Base-by-base conservation (phyloP, 2,888 invertebrate species). In the Miltochrista miniata region DNA sequence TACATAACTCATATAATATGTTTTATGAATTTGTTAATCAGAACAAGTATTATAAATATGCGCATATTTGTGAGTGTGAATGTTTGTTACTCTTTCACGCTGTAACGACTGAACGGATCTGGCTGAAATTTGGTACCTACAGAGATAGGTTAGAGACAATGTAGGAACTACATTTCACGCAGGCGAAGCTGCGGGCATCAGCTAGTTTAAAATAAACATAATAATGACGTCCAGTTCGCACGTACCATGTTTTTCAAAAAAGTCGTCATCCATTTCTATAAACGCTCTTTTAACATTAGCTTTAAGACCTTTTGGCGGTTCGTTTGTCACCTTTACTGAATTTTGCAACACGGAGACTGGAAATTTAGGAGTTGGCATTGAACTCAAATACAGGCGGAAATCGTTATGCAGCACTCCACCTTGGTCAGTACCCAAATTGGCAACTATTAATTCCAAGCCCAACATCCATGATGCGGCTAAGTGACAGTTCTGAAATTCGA, bases 391-490 rank as follows among this genome's bases (percentile, higher is more conserved):
- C 0, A 98, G 87, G 24, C 98, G 93, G 80, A 98, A 98, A 7
- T 95, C 94, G 0, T 89, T 73, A 74, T 97, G 93, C 0, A 95
- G 93, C 49, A 92, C 92, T 2, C 92, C 93, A 1, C 92, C 93
- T 0, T 93, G 88, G 29, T 96, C 95, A 57, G 95, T 93, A 0
- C 93, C 91, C 44, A 98, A 93, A 59, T 94, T 93, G 41, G 95
- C 93, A 18, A 98, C 95, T 30, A 97, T 93, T 56, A 94, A 88
- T 81, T 98, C 98, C 85, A 98, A 92, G 1, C 93, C 90, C 14
- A 95, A 89, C 97, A 98, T 97, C 98, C 98, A 98, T 0, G 97
- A 97, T 0, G 97, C 96, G 3, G 98, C 98, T 72, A 98, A 91
- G 79, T 98, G 98, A 70, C 98, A 98, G 80, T 98, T 98, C 93